phyloP scores from a whole-genome alignment of 2,797 vertebrate genomes.

The Manis javanica region DNA sequence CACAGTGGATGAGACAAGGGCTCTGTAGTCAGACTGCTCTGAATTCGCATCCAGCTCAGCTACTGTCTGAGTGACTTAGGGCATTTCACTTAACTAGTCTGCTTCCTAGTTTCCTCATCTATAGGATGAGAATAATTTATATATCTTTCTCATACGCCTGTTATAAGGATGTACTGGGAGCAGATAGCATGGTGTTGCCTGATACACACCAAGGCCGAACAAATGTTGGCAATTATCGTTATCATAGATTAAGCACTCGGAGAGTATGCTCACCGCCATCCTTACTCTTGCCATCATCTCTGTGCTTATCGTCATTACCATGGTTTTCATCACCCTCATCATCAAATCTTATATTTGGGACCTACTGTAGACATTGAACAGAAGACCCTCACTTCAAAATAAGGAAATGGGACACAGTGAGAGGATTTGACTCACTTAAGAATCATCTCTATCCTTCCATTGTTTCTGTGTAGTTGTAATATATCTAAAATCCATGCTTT shows the following conservation, averaged over 20 bases:
- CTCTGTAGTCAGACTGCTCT: neutral
- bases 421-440: neutral
- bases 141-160: neutral
- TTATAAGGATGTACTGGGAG: neutral
- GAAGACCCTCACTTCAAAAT: neutral
- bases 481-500: neutral
- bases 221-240: neutral
- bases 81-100: neutral
- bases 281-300: neutral
- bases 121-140: neutral
- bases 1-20: neutral
- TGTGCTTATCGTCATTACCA: neutral
- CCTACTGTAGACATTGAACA: neutral
- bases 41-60: neutral
- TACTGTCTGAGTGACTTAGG: neutral
- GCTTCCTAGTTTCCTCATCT: neutral
- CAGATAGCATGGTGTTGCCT: neutral
- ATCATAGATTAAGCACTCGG: neutral
- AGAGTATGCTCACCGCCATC: neutral
- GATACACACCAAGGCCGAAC: neutral
- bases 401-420: neutral
- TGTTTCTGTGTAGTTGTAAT: too few species aligned
- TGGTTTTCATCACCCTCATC: neutral
- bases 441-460: neutral
- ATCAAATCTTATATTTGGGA: neutral